phyloP scores from a whole-genome alignment of 1,140 invertebrate species.

The Aricia agestis region DNA sequence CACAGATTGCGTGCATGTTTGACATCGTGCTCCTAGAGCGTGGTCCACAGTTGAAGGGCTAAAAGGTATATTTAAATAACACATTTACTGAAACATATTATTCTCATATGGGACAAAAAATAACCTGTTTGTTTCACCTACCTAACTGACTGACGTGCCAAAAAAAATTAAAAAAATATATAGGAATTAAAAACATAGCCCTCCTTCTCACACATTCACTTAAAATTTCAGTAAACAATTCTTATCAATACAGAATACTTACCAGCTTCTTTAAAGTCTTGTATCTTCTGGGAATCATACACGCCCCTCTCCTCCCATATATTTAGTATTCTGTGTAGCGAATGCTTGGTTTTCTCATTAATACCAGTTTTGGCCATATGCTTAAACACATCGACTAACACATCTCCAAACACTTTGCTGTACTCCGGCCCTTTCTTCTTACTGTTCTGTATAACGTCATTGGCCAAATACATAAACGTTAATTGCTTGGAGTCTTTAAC shows the following conservation, averaged over 20 bases:
- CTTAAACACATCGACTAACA: conserved; percentile 87
- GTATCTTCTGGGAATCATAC: conserved; percentile 87
- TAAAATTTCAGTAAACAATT: no score
- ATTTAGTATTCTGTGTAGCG: conserved; percentile 87
- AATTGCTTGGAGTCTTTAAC: conserved; percentile 91
- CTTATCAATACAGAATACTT: conserved; percentile 25
- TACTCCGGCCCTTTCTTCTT: conserved; percentile 98
- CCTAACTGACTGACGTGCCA: no score
- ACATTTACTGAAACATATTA: no score
- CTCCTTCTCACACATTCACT: no score
- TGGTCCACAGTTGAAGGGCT: no score
- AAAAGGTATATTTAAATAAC: no score
- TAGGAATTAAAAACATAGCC: no score
- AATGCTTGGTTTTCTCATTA: conserved; percentile 86
- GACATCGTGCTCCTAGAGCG: no score
- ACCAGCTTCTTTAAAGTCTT: conserved; percentile 82
- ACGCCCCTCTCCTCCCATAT: conserved; percentile 96
- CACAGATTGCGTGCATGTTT: no score
- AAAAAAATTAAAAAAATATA: no score
- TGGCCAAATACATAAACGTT: conserved; percentile 97
- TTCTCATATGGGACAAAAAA: no score
- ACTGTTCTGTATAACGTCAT: conserved; percentile 99
- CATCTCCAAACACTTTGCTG: conserved; percentile 88
- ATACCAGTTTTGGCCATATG: conserved; percentile 84
- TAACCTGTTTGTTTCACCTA: no score